Evolutionary conservation across 2,797 vertebrate species (phyloP), one percentile per base, ranked within the genome.

Genomic region (Tokudaia muenninki): DNA sequence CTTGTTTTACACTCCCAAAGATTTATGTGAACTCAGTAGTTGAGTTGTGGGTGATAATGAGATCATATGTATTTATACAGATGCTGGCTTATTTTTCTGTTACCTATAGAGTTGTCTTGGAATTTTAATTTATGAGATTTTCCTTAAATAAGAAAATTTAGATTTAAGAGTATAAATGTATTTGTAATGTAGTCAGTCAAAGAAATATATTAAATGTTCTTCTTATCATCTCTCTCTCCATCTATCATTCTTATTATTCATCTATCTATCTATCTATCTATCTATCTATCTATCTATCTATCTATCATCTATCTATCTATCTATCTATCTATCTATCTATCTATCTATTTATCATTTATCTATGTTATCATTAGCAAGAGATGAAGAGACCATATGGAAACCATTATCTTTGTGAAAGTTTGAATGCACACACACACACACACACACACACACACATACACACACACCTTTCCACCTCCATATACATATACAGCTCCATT

Each of bases 81-180:
- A 14, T 37, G 4, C 26, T 91, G 24, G 44, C 89, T 82, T 13
- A 6, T 47, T 41, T 81, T 67, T 61, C 29, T n/a, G 37, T 47
- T 77, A 77, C 11, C 44, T 92, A 1, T 79, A 87, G 81, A 84
- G 50, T 92, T 91, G 47, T 78, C 67, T 94, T 88, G 17, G 37
- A 81, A 50, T 72, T 80, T 88, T 37, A 52, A 50, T 61, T 24
- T 63, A 9, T 52, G 17, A 44, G 1, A 24, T 26, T 77, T 89
- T 90, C 29, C 41, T 12, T 78, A 22, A 4, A 12, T 75, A 59
- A 95, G 10, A 82, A 90, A 55, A 8, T 87, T 82, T 92, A 79
- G 21, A 78, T 83, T 8, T 41, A 79, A 91, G n/a, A 34, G 50
- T 41, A 14, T 83, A 74, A 81, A 50, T 86, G 84, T 0, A 86